A percentile compares a stretch with the other conserved stretches of the same genome.
Conservation (phyloP, 2,888 invertebrate species). For the Watsonalla cultraria region DNA sequence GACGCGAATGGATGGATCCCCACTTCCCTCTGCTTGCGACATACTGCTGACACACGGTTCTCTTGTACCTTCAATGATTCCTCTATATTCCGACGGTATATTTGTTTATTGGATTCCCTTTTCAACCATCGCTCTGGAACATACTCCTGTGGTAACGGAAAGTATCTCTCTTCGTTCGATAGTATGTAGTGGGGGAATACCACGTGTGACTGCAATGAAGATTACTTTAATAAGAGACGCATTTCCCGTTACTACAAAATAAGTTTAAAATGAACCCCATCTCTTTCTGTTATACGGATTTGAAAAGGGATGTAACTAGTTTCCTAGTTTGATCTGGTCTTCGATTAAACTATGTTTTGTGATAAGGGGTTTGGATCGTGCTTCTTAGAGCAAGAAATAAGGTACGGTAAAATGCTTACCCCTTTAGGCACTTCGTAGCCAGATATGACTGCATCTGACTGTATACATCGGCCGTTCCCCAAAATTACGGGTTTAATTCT, state of each 20-base stretch:
- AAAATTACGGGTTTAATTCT: constrained; percentile 91
- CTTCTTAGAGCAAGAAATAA: not conserved
- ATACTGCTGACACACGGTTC: constrained; percentile 32
- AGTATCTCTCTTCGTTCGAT: constrained; percentile 85
- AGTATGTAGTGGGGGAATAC: constrained; percentile 89
- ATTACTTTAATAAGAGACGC: not conserved
- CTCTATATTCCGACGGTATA: constrained; percentile 17
- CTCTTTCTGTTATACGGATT: too few relatives aligned
- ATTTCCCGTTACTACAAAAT: too few relatives aligned
- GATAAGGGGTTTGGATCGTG: too few relatives aligned
- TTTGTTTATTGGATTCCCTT: constrained; percentile 37
- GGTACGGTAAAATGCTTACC: constrained; percentile 64
- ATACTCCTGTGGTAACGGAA: constrained; percentile 83
- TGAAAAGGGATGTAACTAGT: too few relatives aligned
- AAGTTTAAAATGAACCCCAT: too few relatives aligned
- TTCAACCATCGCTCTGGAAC: constrained; percentile 89
- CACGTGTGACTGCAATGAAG: constrained; percentile 82
- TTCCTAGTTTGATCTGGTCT: too few relatives aligned
- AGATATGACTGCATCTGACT: constrained; percentile 85
- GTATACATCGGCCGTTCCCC: constrained; percentile 87
- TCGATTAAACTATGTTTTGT: too few relatives aligned
- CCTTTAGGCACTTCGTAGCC: constrained; percentile 91
- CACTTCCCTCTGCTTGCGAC: constrained; percentile 71
- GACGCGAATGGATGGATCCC: constrained; percentile 86
- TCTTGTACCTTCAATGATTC: constrained; percentile 4